Percentiles rank a stretch among this genome's conserved stretches.
phyloP scores from a whole-genome alignment of 2,888 invertebrate species.

The Macropis europaea region DNA sequence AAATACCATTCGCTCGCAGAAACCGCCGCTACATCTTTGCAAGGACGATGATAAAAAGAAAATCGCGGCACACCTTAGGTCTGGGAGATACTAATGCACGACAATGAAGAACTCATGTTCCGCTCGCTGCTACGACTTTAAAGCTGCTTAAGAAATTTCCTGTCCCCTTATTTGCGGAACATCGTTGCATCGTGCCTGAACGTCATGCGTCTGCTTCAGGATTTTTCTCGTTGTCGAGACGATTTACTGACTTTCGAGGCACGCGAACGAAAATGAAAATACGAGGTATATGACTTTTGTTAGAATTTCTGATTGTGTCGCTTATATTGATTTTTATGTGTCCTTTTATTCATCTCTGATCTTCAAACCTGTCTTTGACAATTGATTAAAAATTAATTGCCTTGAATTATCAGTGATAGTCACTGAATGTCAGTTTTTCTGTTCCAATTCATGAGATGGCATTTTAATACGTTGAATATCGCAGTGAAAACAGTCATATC shows the following conservation, averaged over 20 bases:
- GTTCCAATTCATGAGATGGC: too few relatives aligned
- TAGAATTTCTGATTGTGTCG: neutral
- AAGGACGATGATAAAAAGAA: slow-evolving; percentile 47
- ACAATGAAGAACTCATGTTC: slow-evolving; percentile 48
- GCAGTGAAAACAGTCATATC: too few relatives aligned
- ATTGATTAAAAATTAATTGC: too few relatives aligned
- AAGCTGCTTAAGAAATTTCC: slow-evolving; percentile 37
- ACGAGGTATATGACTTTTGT: too few relatives aligned
- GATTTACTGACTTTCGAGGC: too few relatives aligned
- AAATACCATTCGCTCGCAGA: slow-evolving; percentile 25
- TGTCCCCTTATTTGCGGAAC: neutral
- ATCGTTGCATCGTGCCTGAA: neutral
- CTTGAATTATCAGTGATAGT: too few relatives aligned
- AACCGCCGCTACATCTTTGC: slow-evolving; percentile 6
- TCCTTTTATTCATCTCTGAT: too few relatives aligned
- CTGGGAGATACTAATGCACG: slow-evolving; percentile 1
- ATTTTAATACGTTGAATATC: too few relatives aligned
- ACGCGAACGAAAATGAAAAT: too few relatives aligned
- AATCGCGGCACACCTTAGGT: slow-evolving; percentile 19
- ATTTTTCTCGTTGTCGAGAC: slow-evolving; percentile 3
- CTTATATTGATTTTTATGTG: too few relatives aligned
- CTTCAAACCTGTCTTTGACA: too few relatives aligned
- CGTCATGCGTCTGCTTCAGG: slow-evolving; percentile 14
- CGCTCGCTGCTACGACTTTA: slow-evolving; percentile 17
- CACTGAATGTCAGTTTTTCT: too few relatives aligned